These are phyloP conservation scores for Tenthredo livida DNA, from an alignment of 2,888 invertebrate genomes.

Conservation along the genomic window DNA sequence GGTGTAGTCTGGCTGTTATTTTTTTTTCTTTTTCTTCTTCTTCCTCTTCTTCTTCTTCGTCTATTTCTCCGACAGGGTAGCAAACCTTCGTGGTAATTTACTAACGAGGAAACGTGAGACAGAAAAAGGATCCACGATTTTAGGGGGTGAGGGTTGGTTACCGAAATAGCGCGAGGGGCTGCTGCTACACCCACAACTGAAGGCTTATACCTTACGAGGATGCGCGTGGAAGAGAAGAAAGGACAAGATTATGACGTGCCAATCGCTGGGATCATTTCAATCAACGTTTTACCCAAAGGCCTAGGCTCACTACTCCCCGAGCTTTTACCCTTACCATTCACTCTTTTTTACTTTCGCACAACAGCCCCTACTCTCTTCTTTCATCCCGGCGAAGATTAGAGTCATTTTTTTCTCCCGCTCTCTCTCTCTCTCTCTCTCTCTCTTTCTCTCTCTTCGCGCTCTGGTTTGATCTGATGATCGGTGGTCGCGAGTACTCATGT, in stretches of 20 bases:
- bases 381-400: not conserved
- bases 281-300: constrained; percentile 4
- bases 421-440: not conserved
- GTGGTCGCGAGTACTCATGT: not conserved
- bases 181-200: not conserved
- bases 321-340: not conserved
- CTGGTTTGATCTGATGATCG: not conserved
- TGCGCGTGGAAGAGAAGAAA: constrained; percentile 8
- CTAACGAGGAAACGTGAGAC: constrained; percentile 48
- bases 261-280: constrained; percentile 46
- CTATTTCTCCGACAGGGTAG: not conserved
- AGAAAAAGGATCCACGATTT: constrained; percentile 28
- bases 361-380: not conserved
- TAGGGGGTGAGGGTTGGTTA: not conserved
- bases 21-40: not conserved
- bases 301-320: not conserved
- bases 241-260: constrained; percentile 46
- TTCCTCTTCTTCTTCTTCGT: not conserved
- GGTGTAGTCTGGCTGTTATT: not conserved
- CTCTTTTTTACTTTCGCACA: not conserved
- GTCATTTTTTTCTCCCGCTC: not conserved
- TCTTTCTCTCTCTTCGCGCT: not conserved
- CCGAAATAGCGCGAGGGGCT: not conserved
- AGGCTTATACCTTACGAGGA: not conserved
- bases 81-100: constrained; percentile 33